Conservation (phyloP, 1,140 invertebrate genomes). For the Micrasema longulum region DNA sequence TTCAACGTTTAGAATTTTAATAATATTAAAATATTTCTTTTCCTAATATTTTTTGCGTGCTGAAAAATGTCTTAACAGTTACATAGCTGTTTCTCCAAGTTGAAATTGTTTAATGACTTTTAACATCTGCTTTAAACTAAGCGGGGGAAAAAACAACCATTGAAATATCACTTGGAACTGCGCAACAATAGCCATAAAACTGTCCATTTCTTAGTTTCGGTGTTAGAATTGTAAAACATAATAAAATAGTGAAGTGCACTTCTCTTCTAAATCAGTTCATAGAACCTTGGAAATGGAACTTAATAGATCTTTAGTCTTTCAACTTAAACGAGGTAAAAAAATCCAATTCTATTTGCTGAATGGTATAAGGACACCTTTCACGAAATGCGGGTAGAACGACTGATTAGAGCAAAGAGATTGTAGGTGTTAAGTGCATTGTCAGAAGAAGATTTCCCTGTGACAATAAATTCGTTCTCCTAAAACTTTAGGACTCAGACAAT, state of each 20-base stretch:
- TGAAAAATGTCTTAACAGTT: no score
- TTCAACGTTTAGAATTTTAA: no score
- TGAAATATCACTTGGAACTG: slow-evolving; percentile 9
- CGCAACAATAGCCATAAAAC: no score
- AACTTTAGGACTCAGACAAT: slow-evolving; percentile 6
- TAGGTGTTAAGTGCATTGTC: slow-evolving; percentile 28
- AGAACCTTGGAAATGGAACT: slow-evolving; percentile 11
- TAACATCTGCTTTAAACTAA: no score
- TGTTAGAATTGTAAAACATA: slow-evolving; percentile 28
- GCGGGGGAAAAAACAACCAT: slow-evolving; percentile 9
- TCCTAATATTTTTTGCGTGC: no score
- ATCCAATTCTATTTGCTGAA: slow-evolving; percentile 15
- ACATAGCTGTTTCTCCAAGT: no score
- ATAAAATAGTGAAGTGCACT: slow-evolving; percentile 26
- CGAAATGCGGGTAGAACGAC: slow-evolving; percentile 21
- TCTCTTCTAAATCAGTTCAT: slow-evolving; percentile 5
- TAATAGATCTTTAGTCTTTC: slow-evolving; percentile 12
- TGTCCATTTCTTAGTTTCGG: not conserved
- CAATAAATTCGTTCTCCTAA: slow-evolving; percentile 16
- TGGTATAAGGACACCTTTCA: slow-evolving; percentile 22
- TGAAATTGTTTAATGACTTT: no score
- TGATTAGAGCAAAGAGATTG: slow-evolving; percentile 32
- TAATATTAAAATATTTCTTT: no score
- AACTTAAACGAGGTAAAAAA: not conserved
- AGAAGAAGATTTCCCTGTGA: slow-evolving; percentile 5